Percentiles rank a stretch among this genome's conserved stretches.
Evolutionary conservation across 2,888 invertebrate species (phyloP).

Genomic region (Linnaemya tessellans): DNA sequence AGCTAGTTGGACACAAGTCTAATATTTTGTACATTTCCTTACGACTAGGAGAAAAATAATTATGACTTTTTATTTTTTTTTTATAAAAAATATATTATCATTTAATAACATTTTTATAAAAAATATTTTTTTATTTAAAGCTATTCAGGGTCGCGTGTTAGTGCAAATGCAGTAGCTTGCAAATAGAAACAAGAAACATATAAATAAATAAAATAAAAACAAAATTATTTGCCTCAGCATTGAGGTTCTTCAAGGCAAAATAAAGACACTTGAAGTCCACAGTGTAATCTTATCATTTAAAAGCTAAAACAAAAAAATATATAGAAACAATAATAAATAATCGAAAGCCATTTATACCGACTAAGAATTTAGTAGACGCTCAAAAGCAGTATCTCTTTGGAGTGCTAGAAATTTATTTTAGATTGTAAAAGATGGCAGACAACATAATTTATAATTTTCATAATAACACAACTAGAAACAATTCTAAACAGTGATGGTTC

Average conservation of each 20-base stretch:
- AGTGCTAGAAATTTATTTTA: not conserved
- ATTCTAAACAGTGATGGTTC: too few relatives aligned
- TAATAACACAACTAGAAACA: too few relatives aligned
- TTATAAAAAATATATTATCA: too few relatives aligned
- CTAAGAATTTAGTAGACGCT: not conserved
- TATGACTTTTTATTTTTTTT: too few relatives aligned
- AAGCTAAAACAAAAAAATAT: constrained; percentile 9
- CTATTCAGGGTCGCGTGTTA: too few relatives aligned
- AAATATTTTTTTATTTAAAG: too few relatives aligned
- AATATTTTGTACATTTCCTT: too few relatives aligned
- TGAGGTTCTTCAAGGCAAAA: not conserved
- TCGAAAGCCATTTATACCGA: not conserved
- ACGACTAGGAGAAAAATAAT: too few relatives aligned
- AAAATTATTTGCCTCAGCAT: not conserved
- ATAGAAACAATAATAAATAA: not conserved
- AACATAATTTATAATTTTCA: too few relatives aligned
- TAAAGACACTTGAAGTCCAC: not conserved
- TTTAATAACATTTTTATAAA: too few relatives aligned
- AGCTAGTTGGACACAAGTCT: too few relatives aligned
- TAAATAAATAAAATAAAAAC: not conserved
- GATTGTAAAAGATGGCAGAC: not conserved
- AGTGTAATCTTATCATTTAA: not conserved
- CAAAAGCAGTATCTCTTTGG: not conserved
- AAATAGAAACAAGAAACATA: not conserved
- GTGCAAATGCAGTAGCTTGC: not conserved